phyloP scores from a whole-genome alignment of 92 coral and sea anemone genomes.

The Meandrina meandrites region DNA sequence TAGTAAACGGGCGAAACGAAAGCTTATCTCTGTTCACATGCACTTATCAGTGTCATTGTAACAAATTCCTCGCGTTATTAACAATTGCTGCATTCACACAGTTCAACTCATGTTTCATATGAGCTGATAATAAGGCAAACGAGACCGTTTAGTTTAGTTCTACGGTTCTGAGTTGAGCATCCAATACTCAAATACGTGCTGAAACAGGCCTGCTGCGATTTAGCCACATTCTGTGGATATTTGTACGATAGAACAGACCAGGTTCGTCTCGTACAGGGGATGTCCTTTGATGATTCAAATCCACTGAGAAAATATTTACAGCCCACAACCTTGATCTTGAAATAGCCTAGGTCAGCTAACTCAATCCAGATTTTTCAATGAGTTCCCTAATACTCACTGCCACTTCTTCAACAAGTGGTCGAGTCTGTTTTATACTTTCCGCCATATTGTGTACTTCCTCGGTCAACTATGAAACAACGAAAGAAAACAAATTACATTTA shows the following conservation, averaged over 20 bases:
- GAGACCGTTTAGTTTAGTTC: neutral
- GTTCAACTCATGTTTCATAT: no score
- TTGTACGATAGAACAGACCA: neutral
- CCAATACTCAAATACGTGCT: neutral
- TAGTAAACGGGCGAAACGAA: neutral
- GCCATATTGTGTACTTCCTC: constrained; percentile 51
- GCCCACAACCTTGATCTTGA: neutral
- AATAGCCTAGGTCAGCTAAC: neutral
- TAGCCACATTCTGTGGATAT: neutral
- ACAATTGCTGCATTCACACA: no score
- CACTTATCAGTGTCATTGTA: neutral
- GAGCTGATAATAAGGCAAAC: neutral
- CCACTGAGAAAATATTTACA: neutral
- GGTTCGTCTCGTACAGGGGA: neutral
- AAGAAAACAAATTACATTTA: neutral
- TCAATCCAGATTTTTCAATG: constrained; percentile 36
- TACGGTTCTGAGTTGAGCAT: neutral
- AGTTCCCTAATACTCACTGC: constrained; percentile 55
- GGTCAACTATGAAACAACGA: constrained; percentile 47
- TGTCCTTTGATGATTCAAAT: neutral
- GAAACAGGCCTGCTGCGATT: neutral
- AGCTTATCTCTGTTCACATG: neutral
- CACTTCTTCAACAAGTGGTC: constrained; percentile 61
- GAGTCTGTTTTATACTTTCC: constrained; percentile 52
- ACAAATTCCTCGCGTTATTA: neutral